Evolutionary conservation across 2,888 invertebrate species (phyloP).

Genomic region (Stratiomys singularior): DNA sequence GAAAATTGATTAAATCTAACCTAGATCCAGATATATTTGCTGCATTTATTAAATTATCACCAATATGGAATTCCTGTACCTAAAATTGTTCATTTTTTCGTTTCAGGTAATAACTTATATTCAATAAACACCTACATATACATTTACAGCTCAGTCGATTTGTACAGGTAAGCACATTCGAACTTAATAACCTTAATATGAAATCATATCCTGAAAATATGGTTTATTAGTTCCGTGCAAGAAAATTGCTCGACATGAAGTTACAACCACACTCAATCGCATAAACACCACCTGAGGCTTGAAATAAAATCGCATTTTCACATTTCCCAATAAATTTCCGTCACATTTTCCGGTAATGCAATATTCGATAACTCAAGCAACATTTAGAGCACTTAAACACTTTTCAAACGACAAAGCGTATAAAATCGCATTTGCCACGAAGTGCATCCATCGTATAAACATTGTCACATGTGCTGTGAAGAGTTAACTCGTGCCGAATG

Average conservation of each 20-base stretch:
- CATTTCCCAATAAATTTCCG: neutral
- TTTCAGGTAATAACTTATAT: no score
- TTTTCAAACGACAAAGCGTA: neutral
- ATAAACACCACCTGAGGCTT: neutral
- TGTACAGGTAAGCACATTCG: no score
- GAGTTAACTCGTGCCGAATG: neutral
- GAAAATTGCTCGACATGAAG: neutral
- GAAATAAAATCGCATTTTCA: neutral
- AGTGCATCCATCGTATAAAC: slow-evolving; percentile 30
- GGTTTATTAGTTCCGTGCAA: neutral
- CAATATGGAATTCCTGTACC: no score
- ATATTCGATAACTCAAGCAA: slow-evolving; percentile 1
- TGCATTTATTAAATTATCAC: no score
- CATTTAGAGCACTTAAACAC: slow-evolving; percentile 12
- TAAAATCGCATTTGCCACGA: slow-evolving; percentile 27
- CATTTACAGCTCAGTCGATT: no score
- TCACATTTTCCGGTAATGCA: slow-evolving; percentile 2
- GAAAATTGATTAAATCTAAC: no score
- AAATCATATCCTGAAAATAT: no score
- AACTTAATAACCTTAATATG: no score
- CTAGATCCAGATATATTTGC: no score
- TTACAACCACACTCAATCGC: no score
- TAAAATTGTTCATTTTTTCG: no score
- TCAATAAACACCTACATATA: no score
- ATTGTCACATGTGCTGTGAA: slow-evolving; percentile 10